Conservation (phyloP, 2,888 invertebrate genomes). For the Tricholauxania praeusta region DNA sequence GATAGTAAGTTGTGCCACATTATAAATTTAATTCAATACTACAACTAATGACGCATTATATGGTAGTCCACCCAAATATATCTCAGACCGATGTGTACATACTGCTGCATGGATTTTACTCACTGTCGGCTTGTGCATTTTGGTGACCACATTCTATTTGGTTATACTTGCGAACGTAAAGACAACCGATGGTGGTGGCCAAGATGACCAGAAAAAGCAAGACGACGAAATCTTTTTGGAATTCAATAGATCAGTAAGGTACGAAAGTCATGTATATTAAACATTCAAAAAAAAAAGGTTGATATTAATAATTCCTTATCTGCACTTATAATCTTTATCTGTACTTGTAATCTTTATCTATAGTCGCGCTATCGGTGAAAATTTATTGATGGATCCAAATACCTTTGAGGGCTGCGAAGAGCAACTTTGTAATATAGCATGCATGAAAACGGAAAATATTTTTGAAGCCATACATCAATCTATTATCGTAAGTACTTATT, state of each 20-base stretch:
- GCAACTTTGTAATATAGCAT: conserved; percentile 43
- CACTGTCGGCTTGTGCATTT: conserved; percentile 49
- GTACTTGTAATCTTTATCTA: not conserved
- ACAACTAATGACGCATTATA: not conserved
- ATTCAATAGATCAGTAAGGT: conserved; percentile 30
- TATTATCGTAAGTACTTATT: conserved; percentile 44
- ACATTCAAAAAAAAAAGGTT: not conserved
- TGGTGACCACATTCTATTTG: conserved; percentile 46
- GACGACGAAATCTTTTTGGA: conserved; percentile 11
- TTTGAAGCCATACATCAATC: conserved; percentile 36
- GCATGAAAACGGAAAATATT: conserved; percentile 41
- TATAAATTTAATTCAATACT: not conserved
- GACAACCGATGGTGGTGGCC: no score
- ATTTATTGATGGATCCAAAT: no score
- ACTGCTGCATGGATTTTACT: conserved; percentile 51
- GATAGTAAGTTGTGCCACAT: not conserved
- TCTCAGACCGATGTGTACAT: conserved; percentile 40
- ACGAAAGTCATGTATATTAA: not conserved
- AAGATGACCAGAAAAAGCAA: not conserved
- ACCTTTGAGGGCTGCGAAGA: conserved; percentile 41
- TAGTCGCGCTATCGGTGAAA: no score
- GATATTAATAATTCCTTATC: not conserved
- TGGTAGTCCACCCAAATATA: not conserved
- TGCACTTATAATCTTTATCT: not conserved
- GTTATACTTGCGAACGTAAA: conserved; percentile 21